Conservation (phyloP, 2,113 vertebrate species). For the Zingel zingel region DNA sequence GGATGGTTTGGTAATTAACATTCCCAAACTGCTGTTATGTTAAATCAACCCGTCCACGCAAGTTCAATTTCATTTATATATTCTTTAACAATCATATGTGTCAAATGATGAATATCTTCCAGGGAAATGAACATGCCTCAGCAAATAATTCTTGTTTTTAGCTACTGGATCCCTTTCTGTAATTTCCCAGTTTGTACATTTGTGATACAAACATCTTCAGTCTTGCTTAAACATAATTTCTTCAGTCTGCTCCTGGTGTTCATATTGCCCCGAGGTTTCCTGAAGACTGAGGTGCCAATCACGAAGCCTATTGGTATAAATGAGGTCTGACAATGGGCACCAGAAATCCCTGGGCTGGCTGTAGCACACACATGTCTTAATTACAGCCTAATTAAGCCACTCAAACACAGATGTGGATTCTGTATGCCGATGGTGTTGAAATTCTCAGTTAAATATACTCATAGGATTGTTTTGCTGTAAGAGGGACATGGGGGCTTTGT, state of each 20-base stretch:
- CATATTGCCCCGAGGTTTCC: conserved; percentile 40
- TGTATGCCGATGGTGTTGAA: conserved; percentile 62
- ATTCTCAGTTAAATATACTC: conserved; percentile 51
- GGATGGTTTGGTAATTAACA: conserved; percentile 87
- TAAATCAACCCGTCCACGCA: conserved; percentile 79
- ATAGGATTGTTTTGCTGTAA: conserved; percentile 24
- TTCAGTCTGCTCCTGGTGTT: conserved; percentile 22
- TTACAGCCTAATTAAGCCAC: conserved; percentile 78
- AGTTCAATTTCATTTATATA: conserved; percentile 82
- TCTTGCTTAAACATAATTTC: conserved; percentile 27
- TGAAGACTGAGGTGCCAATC: conserved; percentile 64
- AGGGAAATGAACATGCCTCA: conserved; percentile 52
- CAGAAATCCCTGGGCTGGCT: conserved; percentile 57
- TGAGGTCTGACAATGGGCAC: conserved; percentile 58
- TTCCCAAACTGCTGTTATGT: conserved; percentile 80
- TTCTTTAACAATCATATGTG: conserved; percentile 85
- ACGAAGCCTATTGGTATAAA: conserved; percentile 57
- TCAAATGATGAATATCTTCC: conserved; percentile 77
- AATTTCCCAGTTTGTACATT: background rate
- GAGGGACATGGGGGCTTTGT: conserved; percentile 23
- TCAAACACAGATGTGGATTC: conserved; percentile 62
- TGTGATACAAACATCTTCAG: background rate
- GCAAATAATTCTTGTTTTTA: conserved; percentile 5
- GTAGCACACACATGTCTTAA: conserved; percentile 53
- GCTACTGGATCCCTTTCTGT: background rate